These are phyloP conservation scores for Drosophila meridiana DNA, from an alignment of 2,888 invertebrate genomes.

Conservation along the genomic window DNA sequence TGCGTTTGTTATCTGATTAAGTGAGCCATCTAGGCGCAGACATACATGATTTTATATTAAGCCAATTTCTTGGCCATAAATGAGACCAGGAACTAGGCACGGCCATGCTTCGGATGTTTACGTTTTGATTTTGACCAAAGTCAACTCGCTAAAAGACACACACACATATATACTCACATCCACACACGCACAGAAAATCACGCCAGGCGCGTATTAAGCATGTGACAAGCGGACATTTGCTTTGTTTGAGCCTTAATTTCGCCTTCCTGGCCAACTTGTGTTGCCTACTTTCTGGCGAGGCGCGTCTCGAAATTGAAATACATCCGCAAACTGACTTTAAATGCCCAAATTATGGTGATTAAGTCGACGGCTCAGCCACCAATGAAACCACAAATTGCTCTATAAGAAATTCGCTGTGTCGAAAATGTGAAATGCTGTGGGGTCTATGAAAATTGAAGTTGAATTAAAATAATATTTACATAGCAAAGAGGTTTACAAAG, in stretches of 20 bases:
- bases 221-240: conserved; percentile 60
- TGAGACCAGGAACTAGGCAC: conserved; percentile 65
- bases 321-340: conserved; percentile 11
- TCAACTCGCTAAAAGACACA: conserved; percentile 10
- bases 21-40: conserved; percentile 59
- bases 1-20: conserved; percentile 72
- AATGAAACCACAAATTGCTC: neutral
- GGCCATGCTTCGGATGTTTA: conserved; percentile 72
- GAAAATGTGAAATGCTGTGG: neutral
- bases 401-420: neutral
- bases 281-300: conserved; percentile 39
- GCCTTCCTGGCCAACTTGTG: conserved; percentile 10
- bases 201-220: conserved; percentile 72
- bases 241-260: conserved; percentile 20
- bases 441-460: neutral
- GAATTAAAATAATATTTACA: neutral
- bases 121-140: conserved; percentile 58
- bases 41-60: conserved; percentile 72
- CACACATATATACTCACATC: conserved; percentile 1
- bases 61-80: conserved; percentile 56
- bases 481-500: neutral
- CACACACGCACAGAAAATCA: conserved; percentile 59
- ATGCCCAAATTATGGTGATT: conserved; percentile 18
- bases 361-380: neutral
- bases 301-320: conserved; percentile 15